Base-by-base conservation (phyloP, 2,113 vertebrate genomes). In the Merops nubicus region DNA sequence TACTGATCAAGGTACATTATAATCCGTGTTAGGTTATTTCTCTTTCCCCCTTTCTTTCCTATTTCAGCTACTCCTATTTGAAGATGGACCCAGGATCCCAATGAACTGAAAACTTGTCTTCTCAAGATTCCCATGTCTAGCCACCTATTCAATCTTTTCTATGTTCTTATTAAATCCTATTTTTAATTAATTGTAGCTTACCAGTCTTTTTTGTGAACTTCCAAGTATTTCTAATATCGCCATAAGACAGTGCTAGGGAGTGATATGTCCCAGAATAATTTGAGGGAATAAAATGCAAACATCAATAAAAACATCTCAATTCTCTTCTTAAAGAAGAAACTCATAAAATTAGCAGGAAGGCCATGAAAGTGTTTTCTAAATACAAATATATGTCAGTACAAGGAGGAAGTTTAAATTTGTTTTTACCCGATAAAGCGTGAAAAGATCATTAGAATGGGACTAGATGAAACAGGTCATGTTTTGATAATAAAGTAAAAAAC, bases 241-340 rank as follows among this genome's bases (percentile, higher is more conserved):
- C 31, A 51, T 4, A 6, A 88, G 59, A 88, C 54, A 83, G 21
- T 21, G 6, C 8, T 6, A 73, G 33, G 11, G 38, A 76, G 28
- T 63, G 28, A 54, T 54, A 78, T 10, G 25, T 43, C 63, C 84
- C 33, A 74, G 54, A n/a, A n/a, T n/a, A n/a, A n/a, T n/a, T n/a
- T n/a, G n/a, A n/a, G 23, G 9, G 12, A 20, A 48, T 28, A 91
- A 88, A 87, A 73, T 17, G 56, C 90, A 84, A 95, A 88, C n/a
- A 94, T 96, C 81, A 81, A 89, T 97, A 91, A 83, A 93, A 92
- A 74, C 3, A 12, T 91, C 84, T 94, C 68, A 75, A 64, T 91
- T 84, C 21, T 68, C 26, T 79, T 95, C 29, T 89, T 91, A 81
- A 85, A 88, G 45, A 88, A 91, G 22, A 13, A 85, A 86, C 12